These are phyloP conservation scores for Anas bahamensis DNA, from an alignment of 2,797 vertebrate genomes.

Conservation along the genomic window DNA sequence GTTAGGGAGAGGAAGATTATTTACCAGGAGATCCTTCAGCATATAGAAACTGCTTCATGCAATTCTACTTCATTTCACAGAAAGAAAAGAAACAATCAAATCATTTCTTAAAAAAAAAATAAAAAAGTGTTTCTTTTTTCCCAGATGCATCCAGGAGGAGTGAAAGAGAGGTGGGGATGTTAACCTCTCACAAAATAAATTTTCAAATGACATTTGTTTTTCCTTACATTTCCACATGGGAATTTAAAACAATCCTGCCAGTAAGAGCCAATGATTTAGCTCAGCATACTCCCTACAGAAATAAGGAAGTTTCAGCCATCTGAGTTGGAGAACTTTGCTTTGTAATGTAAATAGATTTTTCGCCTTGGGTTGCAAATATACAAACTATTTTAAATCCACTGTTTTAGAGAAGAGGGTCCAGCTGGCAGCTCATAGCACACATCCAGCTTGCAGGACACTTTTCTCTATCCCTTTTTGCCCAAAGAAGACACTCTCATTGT, in stretches of 20 bases:
- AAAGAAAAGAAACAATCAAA: not conserved
- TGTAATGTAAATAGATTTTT: not conserved
- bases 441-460: not conserved
- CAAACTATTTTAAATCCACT: not conserved
- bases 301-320: not conserved
- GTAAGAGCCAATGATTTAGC: not conserved
- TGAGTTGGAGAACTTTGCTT: not conserved
- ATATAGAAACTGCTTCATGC: not conserved
- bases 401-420: not conserved
- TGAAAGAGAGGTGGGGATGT: not conserved
- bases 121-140: not conserved
- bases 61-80: not conserved
- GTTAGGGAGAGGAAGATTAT: not conserved
- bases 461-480: not conserved
- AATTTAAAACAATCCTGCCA: not conserved
- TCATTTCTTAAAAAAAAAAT: not conserved
- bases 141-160: not conserved
- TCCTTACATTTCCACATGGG: not conserved
- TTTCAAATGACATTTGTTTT: not conserved
- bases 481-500: not conserved
- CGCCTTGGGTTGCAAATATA: not conserved
- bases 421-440: not conserved
- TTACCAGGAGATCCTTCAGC: not conserved
- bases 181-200: not conserved
- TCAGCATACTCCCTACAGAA: not conserved